Evolutionary conservation across 1,140 invertebrate genomes (phyloP), one percentile per base, ranked within the genome.

Genomic region (Batillaria attramentaria): DNA sequence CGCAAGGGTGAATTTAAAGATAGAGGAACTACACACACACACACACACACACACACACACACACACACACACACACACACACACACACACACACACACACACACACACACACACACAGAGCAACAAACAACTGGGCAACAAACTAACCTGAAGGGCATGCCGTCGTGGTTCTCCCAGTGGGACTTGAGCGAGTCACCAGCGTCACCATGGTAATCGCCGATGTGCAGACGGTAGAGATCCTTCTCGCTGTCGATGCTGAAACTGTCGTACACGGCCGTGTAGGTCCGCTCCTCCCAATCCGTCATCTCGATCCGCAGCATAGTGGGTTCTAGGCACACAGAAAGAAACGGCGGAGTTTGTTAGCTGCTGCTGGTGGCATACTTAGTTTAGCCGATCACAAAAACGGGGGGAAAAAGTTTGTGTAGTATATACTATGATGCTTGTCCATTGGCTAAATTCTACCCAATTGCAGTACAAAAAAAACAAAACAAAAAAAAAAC

Each of bases 241-340:
- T 90, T 86, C 85, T 95, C 94, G 20, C 93, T 91, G 37, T 93
- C 93, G 39, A 96, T 92, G 20, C 93, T 93, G 86, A 96, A 95
- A n/a, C 93, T 90, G 28, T 93, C 92, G 86, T 95, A 96, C 24
- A 91, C 90, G 0, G 94, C 95, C 68, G 91, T 92, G 18, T 92
- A 92, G 39, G 87, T 87, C 20, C 87, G 87, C 31, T 90, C 92
- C 3, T 92, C 86, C 79, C 93, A 93, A 66, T 95, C 93, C 86
- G 94, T 93, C 86, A 95, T 86, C 28, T 94, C 93, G 24, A 96
- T 92, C 50, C 93, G 88, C 50, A 95, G 85, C 79, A 94, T 93
- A 72, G 84, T 87, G 80, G 86, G 83, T 69, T 84, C 89, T 91
- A 78, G 28, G 84, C n/a, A 87, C 8, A 28, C 18, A 69, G 16